These are phyloP conservation scores for Argyra leucocephala DNA, from an alignment of 2,888 invertebrate species.

Conservation along the genomic window DNA sequence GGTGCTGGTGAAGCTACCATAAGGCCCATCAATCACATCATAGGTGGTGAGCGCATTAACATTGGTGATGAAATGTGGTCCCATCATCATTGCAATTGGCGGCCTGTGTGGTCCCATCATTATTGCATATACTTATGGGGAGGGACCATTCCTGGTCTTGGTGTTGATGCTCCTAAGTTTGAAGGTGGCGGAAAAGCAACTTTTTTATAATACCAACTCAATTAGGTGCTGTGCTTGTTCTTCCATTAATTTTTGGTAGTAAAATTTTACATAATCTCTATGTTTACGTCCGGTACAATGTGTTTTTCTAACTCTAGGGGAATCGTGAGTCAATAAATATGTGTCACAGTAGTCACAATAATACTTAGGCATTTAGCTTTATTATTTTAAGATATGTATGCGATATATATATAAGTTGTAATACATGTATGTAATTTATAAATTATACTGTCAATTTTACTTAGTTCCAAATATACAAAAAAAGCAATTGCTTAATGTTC, in stretches of 20 bases:
- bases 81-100: no score
- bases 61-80: conserved; percentile 67
- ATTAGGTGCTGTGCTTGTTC: conserved; percentile 98
- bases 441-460: no score
- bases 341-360: conserved; percentile 99
- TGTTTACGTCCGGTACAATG: conserved; percentile 99
- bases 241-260: conserved; percentile 99
- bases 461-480: no score
- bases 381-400: background rate
- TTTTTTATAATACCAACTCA: conserved; percentile 68
- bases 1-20: conserved; percentile 61
- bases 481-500: no score
- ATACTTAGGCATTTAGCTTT: conserved; percentile 73
- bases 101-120: conserved; percentile 64
- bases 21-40: conserved; percentile 68
- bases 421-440: no score
- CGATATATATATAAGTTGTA: no score
- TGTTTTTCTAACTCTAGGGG: conserved; percentile 97
- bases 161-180: conserved; percentile 47
- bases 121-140: conserved; percentile 51
- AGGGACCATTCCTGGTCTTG: conserved; percentile 52
- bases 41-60: conserved; percentile 68
- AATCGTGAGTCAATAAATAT: conserved; percentile 95
- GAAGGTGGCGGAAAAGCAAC: conserved; percentile 74
- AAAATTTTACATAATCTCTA: conserved; percentile 98